Conservation (phyloP, 1,140 invertebrate genomes). For the Psix sp. region DNA sequence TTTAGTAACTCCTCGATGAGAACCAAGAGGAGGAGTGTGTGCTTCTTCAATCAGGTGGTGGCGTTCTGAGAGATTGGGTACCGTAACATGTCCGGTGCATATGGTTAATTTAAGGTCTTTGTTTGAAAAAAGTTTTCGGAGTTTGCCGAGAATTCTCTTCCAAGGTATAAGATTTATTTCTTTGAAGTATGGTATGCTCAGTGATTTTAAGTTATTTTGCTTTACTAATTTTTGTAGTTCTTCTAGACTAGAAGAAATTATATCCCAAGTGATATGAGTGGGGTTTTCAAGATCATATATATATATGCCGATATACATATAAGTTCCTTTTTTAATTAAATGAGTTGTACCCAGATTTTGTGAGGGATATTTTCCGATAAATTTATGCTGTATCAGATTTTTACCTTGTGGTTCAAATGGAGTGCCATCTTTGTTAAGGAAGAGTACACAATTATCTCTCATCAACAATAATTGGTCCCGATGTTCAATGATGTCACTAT, state of each 20-base stretch:
- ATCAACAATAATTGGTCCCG: neutral
- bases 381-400: neutral
- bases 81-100: neutral
- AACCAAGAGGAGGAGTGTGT: neutral
- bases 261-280: neutral
- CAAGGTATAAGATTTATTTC: slow-evolving; percentile 9
- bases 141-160: neutral
- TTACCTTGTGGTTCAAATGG: neutral
- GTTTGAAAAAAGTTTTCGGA: neutral
- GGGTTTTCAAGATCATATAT: neutral
- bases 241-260: neutral
- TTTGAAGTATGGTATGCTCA: neutral
- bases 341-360: neutral
- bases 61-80: neutral
- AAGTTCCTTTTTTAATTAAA: neutral
- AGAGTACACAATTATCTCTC: neutral
- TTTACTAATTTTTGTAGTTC: neutral
- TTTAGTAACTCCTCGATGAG: slow-evolving; percentile 11
- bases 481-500: neutral
- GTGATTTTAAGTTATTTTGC: neutral
- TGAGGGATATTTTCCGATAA: neutral
- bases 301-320: neutral
- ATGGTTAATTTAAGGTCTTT: neutral
- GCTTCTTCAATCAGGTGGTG: slow-evolving; percentile 11
- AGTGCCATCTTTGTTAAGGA: neutral